These are phyloP conservation scores for Frankliniella intonsa DNA, from an alignment of 2,888 invertebrate genomes.

Conservation along the genomic window DNA sequence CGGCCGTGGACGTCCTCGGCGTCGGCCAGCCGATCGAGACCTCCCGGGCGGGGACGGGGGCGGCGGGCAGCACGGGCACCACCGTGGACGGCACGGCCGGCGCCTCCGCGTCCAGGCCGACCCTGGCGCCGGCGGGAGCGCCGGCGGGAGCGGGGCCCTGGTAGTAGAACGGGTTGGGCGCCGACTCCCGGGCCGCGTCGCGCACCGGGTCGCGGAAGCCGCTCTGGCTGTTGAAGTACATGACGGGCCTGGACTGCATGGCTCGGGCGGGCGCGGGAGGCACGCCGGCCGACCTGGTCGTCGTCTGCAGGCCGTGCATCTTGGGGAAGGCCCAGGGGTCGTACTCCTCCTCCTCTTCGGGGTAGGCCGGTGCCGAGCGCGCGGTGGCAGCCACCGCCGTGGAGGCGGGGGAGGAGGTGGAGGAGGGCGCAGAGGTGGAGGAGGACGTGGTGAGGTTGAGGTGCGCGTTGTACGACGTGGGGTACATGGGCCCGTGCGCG, in stretches of 20 bases:
- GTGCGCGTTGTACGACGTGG: constrained; percentile 29
- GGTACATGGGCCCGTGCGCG: constrained; percentile 27
- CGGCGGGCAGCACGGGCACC: not conserved
- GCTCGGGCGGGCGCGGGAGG: not conserved
- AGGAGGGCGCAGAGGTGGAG: not conserved
- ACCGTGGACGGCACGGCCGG: not conserved
- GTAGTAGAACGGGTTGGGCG: constrained; percentile 18
- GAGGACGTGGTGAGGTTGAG: not conserved
- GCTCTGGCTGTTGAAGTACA: constrained; percentile 20
- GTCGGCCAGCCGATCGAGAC: not conserved
- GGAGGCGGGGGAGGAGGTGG: not conserved
- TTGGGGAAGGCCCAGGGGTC: constrained; percentile 37
- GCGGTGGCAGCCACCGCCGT: not conserved
- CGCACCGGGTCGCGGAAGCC: not conserved
- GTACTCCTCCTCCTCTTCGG: constrained; percentile 34
- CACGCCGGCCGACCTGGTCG: not conserved
- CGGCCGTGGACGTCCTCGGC: not conserved
- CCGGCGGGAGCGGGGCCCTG: not conserved
- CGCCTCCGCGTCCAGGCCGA: not conserved
- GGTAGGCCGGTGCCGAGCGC: not conserved
- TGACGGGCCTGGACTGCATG: constrained; percentile 10
- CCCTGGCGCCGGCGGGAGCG: not conserved
- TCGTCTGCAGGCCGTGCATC: constrained; percentile 33
- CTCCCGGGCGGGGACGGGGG: not conserved
- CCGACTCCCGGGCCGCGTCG: not conserved